Evolutionary conservation across 2,797 vertebrate genomes (phyloP), one percentile per base, ranked within the genome.

Genomic region (Kryptolebias ocellatus): DNA sequence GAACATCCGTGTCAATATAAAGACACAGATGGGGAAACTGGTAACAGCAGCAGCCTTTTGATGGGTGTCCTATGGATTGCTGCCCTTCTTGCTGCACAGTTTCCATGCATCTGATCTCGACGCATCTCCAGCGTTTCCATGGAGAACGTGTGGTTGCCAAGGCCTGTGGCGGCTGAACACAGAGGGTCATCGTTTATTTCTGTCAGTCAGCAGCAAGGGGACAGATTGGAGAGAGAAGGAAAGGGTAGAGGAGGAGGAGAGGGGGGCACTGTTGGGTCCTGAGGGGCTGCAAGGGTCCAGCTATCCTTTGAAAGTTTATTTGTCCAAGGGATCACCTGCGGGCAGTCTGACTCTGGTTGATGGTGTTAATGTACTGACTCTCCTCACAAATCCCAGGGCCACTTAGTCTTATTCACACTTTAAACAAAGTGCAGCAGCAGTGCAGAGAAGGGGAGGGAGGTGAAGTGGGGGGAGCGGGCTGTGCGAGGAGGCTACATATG

Each of bases 171-270:
- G 82, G 89, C 52, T 74, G 91, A 90, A 88, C 64, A 86, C 90
- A 71, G 81, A 90, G 88, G 91, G 91, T 90, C 80, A 87, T 94
- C 87, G 83, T 92, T 94, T 92, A 90, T 94, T 92, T 93, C 85
- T 89, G 90, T 89, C 84, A 81, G 83, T 83, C 81, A 80, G 74
- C 39, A 46, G 66, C 6, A 9, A 73, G 64, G 76, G 71, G 74
- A 69, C 44, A 28, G 75, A 67, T 61, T 29, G 56, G 54, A 54
- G n/a, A 37, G 37, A 20, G 6, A 70, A 61, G 47, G 20, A 67
- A 15, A 59, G 27, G 42, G 29, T 47, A 10, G 8, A 37, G 50
- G 53, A 50, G 47, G n/a, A 49, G 42, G 42, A 47, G 59, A 28
- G 61, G 57, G 16, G 50, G 52, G 69, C 37, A 54, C 62, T 54